Evolutionary conservation across 2,888 invertebrate species (phyloP).

Genomic region (Parnassius mnemosyne): DNA sequence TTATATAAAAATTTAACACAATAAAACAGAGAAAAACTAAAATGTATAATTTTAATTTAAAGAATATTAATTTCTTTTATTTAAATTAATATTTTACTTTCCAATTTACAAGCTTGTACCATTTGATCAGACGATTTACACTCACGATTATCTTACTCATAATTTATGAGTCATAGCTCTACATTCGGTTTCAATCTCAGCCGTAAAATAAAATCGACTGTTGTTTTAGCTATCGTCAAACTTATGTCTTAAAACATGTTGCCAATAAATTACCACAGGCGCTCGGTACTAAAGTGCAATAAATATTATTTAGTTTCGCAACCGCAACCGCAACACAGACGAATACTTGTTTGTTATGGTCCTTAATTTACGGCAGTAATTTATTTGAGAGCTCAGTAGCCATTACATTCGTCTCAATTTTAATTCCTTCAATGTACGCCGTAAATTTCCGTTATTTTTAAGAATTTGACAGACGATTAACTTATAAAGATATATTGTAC

Average conservation of each 20-base stretch:
- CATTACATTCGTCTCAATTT: conserved; percentile 13
- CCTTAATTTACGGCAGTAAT: conserved; percentile 10
- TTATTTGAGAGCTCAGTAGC: conserved; percentile 19
- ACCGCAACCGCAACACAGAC: neutral
- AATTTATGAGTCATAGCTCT: no score
- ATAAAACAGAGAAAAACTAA: no score
- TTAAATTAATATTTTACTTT: no score
- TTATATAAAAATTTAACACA: no score
- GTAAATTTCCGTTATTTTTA: conserved; percentile 24
- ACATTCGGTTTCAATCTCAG: no score
- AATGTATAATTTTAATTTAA: no score
- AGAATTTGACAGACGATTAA: conserved; percentile 19
- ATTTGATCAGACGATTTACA: no score
- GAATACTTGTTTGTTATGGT: conserved; percentile 15
- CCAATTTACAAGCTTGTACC: no score
- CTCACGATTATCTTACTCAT: no score
- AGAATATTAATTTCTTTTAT: no score
- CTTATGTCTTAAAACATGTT: conserved; percentile 1
- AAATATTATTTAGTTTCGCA: conserved; percentile 7
- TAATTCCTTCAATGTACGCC: conserved; percentile 13
- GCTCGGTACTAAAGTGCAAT: neutral
- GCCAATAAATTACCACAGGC: conserved; percentile 21
- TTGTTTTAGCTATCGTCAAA: conserved; percentile 2
- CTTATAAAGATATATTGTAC: conserved; percentile 14
- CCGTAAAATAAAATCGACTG: neutral